Evolutionary conservation across 2,888 invertebrate genomes (phyloP).

Genomic region (Acheta domesticus): DNA sequence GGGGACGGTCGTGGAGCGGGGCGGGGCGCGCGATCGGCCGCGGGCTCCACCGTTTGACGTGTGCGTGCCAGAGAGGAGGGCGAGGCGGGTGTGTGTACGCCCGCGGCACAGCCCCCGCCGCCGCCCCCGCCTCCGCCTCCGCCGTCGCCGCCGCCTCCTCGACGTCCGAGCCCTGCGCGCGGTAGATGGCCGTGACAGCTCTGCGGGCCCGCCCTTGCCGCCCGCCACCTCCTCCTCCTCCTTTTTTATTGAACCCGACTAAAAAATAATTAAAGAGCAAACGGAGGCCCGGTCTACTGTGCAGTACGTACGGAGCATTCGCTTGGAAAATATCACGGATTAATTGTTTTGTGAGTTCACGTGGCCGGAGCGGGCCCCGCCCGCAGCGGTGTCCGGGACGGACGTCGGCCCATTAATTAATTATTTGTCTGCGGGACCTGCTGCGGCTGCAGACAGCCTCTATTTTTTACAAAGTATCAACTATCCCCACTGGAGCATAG

Average conservation of each 20-base stretch:
- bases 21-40: neutral
- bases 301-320: slow-evolving; percentile 2
- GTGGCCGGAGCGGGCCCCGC: neutral
- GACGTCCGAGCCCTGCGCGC: neutral
- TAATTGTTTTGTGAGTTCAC: slow-evolving; percentile 18
- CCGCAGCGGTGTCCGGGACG: neutral
- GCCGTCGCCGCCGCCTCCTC: neutral
- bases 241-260: slow-evolving; percentile 18
- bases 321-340: slow-evolving; percentile 10
- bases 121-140: too few species aligned
- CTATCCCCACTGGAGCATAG: neutral
- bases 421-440: slow-evolving; percentile 18
- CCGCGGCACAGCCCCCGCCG: neutral
- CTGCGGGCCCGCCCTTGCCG: neutral
- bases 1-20: neutral
- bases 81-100: neutral
- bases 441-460: slow-evolving; percentile 6
- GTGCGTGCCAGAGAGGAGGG: neutral
- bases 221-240: neutral
- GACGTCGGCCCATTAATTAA: neutral
- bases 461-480: slow-evolving; percentile 6
- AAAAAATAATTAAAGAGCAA: slow-evolving; percentile 18
- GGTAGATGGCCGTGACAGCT: slow-evolving; percentile 6
- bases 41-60: neutral
- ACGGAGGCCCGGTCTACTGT: slow-evolving; percentile 1